Evolutionary conservation across 2,888 invertebrate species (phyloP), one percentile per base, ranked within the genome.

Genomic region (Chrysomela aeneicollis): DNA sequence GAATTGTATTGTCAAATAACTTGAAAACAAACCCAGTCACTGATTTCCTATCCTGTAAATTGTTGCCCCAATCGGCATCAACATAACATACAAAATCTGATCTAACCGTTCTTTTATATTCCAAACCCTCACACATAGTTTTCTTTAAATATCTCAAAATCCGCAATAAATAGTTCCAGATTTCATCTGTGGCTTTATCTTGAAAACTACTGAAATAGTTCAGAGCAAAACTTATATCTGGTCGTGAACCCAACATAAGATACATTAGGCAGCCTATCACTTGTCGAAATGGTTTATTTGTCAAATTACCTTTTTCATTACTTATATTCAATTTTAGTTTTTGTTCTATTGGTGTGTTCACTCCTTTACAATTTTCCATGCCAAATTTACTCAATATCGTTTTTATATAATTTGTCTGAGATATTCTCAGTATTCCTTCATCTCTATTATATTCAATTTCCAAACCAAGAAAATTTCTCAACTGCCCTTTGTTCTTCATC

Each of bases 391-490:
- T 2, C 10, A 47, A 10, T 8, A 47, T 47, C n/a, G 47, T 9
- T n/a, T 42, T 2, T 47, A 47, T 10, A 47, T 47, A 47, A 8
- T 32, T 51, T 59, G 12, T 26, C 26, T 26, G 26, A 26, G 3
- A 5, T 3, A 26, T 26, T 3, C 6, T 26, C 6, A 26, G 6
- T 26, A 26, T 26, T 26, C 26, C 26, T 6, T 26, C 6, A 5
- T 26, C 4, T 6, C 26, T 26, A 6, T 71, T 26, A 63, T 69
- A 71, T 19, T 65, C 26, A 22, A 69, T 69, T 58, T 68, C 63
- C 21, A 68, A 55, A 9, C 65, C 71, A 4, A 68, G 49, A 54
- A 71, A 71, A 60, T 70, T 12, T 35, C 55, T 68, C 17, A 68
- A 22, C 35, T 63, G 17, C 19, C 63, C 66, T 58, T 70, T 66